These are phyloP conservation scores for Poecilia picta DNA, from an alignment of 2,797 vertebrate genomes.

Conservation along the genomic window DNA sequence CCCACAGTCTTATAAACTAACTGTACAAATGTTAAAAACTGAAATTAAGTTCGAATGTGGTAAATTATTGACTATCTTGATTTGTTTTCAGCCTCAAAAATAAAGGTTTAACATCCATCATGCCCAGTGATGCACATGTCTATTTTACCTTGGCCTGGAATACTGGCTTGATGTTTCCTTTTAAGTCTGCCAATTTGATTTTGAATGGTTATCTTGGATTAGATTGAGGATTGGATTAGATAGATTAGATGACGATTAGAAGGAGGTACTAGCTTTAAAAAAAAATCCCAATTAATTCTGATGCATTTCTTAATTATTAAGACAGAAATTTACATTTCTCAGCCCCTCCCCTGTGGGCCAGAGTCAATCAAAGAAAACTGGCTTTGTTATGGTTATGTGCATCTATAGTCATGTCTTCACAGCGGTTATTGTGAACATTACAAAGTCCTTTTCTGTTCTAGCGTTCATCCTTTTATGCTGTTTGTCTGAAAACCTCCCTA, in stretches of 20 bases:
- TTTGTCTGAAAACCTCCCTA: conserved; percentile 23
- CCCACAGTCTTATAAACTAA: not conserved
- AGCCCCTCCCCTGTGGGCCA: not conserved
- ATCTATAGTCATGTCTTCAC: not conserved
- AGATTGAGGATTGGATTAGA: too few relatives aligned
- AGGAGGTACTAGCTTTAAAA: not conserved
- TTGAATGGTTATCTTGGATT: not conserved
- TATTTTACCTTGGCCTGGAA: not conserved
- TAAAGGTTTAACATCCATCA: not conserved
- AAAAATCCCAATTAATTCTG: not conserved
- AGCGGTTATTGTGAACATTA: conserved; percentile 21
- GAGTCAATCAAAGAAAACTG: not conserved
- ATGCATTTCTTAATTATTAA: not conserved
- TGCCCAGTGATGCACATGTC: not conserved
- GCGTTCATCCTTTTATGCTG: conserved; percentile 15
- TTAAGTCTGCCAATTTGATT: not conserved
- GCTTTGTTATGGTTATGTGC: not conserved
- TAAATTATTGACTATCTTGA: fast-evolving
- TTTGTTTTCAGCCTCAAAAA: not conserved
- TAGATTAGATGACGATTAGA: too few relatives aligned
- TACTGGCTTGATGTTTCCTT: not conserved
- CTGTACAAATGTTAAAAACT: not conserved
- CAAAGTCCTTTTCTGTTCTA: conserved; percentile 17
- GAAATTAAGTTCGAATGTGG: not conserved
- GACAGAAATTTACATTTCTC: not conserved